Evolutionary conservation across 1,140 invertebrate genomes (phyloP).

Genomic region (Marisa cornuarietis): DNA sequence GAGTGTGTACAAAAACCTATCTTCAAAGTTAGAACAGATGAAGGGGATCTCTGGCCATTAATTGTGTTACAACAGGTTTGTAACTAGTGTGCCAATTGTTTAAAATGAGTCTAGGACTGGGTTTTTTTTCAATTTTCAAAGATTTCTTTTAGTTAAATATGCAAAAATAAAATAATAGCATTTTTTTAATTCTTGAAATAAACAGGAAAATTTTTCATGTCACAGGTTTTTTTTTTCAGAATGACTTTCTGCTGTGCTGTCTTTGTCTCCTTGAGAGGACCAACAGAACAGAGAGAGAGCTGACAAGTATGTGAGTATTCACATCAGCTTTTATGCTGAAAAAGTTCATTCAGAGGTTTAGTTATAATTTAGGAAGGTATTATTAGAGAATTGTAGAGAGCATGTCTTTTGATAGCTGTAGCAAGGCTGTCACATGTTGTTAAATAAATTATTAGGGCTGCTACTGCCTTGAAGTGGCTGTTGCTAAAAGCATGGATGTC

Average conservation of each 20-base stretch:
- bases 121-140: too few species aligned
- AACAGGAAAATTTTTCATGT: neutral
- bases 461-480: too few species aligned
- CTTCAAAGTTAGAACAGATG: conserved; percentile 36
- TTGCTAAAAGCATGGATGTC: too few species aligned
- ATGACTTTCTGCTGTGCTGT: conserved; percentile 44
- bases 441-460: too few species aligned
- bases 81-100: neutral
- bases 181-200: too few species aligned
- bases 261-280: conserved; percentile 41
- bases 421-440: too few species aligned
- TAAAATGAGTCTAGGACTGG: too few species aligned
- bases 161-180: too few species aligned
- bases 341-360: neutral
- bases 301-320: conserved; percentile 29
- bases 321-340: neutral
- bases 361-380: neutral
- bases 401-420: too few species aligned
- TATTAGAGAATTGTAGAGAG: too few species aligned
- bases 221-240: conserved; percentile 22
- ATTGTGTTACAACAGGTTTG: conserved; percentile 47
- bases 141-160: too few species aligned
- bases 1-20: conserved; percentile 42
- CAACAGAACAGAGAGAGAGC: conserved; percentile 23
- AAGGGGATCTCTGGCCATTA: conserved; percentile 45